These are phyloP conservation scores for Bombus soroeensis DNA, from an alignment of 1,140 invertebrate species.

Conservation along the genomic window DNA sequence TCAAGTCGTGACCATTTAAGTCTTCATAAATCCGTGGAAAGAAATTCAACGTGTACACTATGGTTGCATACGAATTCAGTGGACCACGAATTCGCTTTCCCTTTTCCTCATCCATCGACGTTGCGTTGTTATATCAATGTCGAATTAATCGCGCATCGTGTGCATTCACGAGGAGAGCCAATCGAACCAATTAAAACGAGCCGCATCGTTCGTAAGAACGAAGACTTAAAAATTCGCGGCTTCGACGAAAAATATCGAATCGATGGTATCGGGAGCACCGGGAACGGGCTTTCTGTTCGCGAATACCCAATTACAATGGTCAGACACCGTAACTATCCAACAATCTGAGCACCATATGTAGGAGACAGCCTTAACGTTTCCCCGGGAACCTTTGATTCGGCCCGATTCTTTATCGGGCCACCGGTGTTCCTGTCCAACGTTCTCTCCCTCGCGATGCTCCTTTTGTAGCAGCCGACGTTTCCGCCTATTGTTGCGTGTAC, in stretches of 20 bases:
- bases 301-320: constrained; percentile 70
- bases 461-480: constrained; percentile 67
- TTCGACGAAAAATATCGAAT: constrained; percentile 23
- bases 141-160: background rate
- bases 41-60: background rate
- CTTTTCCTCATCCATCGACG: background rate
- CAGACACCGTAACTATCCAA: constrained; percentile 76
- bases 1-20: background rate
- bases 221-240: background rate
- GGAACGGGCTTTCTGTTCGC: constrained; percentile 22
- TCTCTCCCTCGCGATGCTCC: constrained; percentile 59
- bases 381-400: constrained; percentile 60
- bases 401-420: constrained; percentile 64
- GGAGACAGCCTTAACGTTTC: constrained; percentile 60
- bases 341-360: constrained; percentile 61
- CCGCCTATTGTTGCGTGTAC: constrained; percentile 68
- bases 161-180: background rate
- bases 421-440: constrained; percentile 55
- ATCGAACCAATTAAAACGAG: background rate
- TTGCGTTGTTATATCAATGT: background rate
- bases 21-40: background rate
- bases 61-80: no score
- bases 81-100: background rate
- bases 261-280: constrained; percentile 27
- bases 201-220: no score